A percentile compares a stretch with the other conserved stretches of the same genome.
Conservation (phyloP, 2,888 invertebrate genomes). For the Drosophila formosana region DNA sequence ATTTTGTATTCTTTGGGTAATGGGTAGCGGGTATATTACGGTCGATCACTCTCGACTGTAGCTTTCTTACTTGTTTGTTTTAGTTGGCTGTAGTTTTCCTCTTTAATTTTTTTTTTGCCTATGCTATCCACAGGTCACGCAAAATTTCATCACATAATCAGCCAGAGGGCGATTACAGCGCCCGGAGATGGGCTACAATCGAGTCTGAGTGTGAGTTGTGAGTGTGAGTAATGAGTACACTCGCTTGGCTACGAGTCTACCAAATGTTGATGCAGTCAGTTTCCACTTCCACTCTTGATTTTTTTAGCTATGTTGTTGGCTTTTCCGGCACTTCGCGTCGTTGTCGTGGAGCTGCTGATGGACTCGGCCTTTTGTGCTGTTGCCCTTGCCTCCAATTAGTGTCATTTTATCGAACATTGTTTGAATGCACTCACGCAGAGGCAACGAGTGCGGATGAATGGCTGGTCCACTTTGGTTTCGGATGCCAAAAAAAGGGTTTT, state of each 20-base stretch:
- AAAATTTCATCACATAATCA: slow-evolving; percentile 81
- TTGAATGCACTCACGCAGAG: slow-evolving; percentile 56
- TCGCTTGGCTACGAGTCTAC: slow-evolving; percentile 10
- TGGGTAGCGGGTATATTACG: too few species aligned
- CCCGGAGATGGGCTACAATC: slow-evolving; percentile 27
- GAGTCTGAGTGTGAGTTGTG: slow-evolving; percentile 19
- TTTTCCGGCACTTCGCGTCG: slow-evolving; percentile 65
- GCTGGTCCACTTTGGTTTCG: neutral
- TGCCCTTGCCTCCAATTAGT: slow-evolving; percentile 78
- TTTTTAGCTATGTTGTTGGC: slow-evolving; percentile 42
- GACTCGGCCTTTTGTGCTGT: slow-evolving; percentile 56
- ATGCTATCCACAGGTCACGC: slow-evolving; percentile 73
- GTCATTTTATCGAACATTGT: slow-evolving; percentile 74
- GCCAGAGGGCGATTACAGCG: slow-evolving; percentile 58
- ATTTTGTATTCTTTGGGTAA: too few species aligned
- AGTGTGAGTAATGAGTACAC: neutral
- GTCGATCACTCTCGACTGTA: too few species aligned
- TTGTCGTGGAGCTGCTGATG: slow-evolving; percentile 31
- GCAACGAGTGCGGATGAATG: slow-evolving; percentile 41
- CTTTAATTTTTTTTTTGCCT: slow-evolving; percentile 39
- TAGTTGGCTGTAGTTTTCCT: slow-evolving; percentile 19
- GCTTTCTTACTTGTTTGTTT: too few species aligned
- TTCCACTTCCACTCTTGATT: slow-evolving; percentile 51
- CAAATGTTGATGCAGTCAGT: slow-evolving; percentile 51
- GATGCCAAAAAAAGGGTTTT: neutral